phyloP scores from a whole-genome alignment of 2,888 invertebrate genomes.

The Pyrocoelia pectoralis region DNA sequence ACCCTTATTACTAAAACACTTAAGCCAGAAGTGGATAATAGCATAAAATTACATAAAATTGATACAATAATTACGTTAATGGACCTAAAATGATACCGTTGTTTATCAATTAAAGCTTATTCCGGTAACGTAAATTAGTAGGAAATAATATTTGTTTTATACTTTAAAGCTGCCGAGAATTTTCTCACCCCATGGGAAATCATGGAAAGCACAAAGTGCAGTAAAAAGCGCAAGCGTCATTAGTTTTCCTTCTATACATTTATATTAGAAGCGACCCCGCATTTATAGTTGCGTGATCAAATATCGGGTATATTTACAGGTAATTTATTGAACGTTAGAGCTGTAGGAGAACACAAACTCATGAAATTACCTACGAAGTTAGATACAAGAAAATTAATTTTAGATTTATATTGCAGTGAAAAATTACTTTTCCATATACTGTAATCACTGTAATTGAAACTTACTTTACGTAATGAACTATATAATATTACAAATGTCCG shows the following conservation, averaged over 20 bases:
- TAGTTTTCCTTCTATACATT: slow-evolving; percentile 27
- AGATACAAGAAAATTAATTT: slow-evolving; percentile 5
- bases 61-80: slow-evolving; percentile 12
- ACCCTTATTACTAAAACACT: slow-evolving; percentile 3
- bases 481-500: too few species aligned
- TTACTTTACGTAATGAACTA: too few species aligned
- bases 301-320: slow-evolving; percentile 24
- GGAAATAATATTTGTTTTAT: neutral
- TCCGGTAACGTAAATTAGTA: neutral
- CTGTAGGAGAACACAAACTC: slow-evolving; percentile 4
- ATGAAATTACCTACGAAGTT: slow-evolving; percentile 13
- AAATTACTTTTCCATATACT: neutral
- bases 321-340: slow-evolving; percentile 25
- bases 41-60: slow-evolving; percentile 15
- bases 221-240: slow-evolving; percentile 39
- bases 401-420: neutral
- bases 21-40: slow-evolving; percentile 14
- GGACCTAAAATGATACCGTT: neutral
- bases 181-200: slow-evolving; percentile 35
- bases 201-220: slow-evolving; percentile 31
- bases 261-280: slow-evolving; percentile 12
- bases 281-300: slow-evolving; percentile 26
- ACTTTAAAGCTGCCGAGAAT: slow-evolving; percentile 25
- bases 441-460: slow-evolving; percentile 5
- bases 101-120: slow-evolving; percentile 8